These are phyloP conservation scores for Chrysemys picta DNA, from an alignment of 2,113 vertebrate genomes.

Conservation along the genomic window DNA sequence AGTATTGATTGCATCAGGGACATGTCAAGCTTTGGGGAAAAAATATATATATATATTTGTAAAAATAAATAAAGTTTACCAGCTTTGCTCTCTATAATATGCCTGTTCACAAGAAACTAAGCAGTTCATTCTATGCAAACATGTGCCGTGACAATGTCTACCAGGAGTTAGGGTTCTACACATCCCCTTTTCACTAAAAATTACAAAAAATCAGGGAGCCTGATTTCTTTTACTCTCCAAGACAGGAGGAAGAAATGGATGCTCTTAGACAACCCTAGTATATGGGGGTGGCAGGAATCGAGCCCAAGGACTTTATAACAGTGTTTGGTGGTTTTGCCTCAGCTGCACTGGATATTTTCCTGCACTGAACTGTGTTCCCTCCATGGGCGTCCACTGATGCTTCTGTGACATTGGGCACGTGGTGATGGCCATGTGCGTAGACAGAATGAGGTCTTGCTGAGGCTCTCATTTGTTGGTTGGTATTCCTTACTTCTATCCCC, in stretches of 20 bases:
- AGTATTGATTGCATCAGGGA: neutral
- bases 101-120: neutral
- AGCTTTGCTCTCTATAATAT: neutral
- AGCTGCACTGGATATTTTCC: neutral
- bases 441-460: neutral
- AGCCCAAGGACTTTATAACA: neutral
- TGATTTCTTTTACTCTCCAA: neutral
- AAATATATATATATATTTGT: neutral
- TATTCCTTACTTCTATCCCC: neutral
- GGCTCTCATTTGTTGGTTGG: neutral
- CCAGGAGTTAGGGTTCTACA: neutral
- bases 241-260: neutral
- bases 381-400: neutral
- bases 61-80: neutral
- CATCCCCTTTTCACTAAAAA: fast-evolving
- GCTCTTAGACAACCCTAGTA: neutral
- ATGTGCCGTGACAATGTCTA: fast-evolving
- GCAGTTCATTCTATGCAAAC: neutral
- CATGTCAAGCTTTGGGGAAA: neutral
- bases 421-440: neutral
- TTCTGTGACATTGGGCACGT: neutral
- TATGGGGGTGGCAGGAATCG: neutral
- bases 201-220: neutral
- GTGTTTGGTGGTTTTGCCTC: neutral
- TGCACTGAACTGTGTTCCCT: neutral